Percentiles rank a stretch among this genome's conserved stretches.
phyloP scores from a whole-genome alignment of 2,113 vertebrate species.

The Perca flavescens region DNA sequence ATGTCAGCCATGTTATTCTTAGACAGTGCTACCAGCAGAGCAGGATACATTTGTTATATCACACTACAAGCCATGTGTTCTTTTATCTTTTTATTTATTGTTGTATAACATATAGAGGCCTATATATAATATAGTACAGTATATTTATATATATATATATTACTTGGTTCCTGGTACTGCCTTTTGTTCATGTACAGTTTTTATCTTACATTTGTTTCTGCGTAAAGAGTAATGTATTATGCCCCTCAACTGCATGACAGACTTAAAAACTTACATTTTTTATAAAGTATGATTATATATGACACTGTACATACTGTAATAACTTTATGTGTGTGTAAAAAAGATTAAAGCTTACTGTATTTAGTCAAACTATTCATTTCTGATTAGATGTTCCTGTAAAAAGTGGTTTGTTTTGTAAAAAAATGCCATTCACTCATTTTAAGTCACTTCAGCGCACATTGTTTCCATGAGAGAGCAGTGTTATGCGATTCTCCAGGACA shows the following conservation, averaged over 20 bases:
- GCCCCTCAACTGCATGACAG: conserved; percentile 57
- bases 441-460: background rate
- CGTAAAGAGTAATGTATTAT: conserved; percentile 39
- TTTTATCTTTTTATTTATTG: conserved; percentile 69
- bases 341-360: conserved; percentile 22
- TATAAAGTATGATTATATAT: conserved; percentile 32
- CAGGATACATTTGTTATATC: conserved; percentile 54
- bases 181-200: conserved; percentile 56
- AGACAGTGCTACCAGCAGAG: conserved; percentile 51
- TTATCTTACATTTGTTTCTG: conserved; percentile 32
- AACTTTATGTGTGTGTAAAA: conserved; percentile 13
- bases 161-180: conserved; percentile 33
- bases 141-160: background rate
- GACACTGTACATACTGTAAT: conserved; percentile 15
- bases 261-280: conserved; percentile 13
- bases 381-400: conserved; percentile 23
- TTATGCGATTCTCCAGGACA: conserved; percentile 47
- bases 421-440: background rate
- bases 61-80: conserved; percentile 56
- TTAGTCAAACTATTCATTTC: conserved; percentile 22
- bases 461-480: conserved; percentile 9
- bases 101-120: conserved; percentile 21
- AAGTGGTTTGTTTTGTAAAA: background rate
- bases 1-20: conserved; percentile 70
- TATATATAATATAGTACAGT: background rate